Conservation (phyloP, 2,888 invertebrate genomes). For the Drosophila lutescens region DNA sequence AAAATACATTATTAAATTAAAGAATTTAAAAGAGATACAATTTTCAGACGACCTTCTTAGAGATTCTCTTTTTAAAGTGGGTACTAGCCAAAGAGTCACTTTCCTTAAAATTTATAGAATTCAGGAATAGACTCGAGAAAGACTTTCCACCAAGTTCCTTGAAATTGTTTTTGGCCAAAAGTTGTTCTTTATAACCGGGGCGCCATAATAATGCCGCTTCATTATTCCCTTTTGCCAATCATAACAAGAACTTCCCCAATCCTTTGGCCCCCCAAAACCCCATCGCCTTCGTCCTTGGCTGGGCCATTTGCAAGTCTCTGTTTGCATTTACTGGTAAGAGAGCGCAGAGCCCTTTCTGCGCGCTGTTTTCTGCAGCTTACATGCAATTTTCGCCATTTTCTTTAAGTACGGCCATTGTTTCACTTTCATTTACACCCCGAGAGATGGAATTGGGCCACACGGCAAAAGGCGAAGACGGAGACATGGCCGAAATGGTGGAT, state of each 20-base stretch:
- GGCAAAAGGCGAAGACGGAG: conserved; percentile 51
- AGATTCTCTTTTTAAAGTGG: not conserved
- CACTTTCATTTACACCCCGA: conserved; percentile 71
- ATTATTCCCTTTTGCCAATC: conserved; percentile 46
- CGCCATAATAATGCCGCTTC: conserved; percentile 43
- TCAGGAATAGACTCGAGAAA: not conserved
- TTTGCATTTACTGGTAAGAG: conserved; percentile 26
- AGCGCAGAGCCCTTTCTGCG: conserved; percentile 8
- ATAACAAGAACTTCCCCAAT: conserved; percentile 38
- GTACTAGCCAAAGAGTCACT: not conserved
- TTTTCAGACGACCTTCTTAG: not conserved
- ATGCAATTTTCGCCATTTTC: conserved; percentile 79
- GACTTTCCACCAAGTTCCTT: conserved; percentile 6
- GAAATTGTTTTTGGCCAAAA: conserved; percentile 22
- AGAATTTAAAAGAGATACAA: too few species aligned
- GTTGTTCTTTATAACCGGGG: conserved; percentile 15
- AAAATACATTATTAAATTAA: not conserved
- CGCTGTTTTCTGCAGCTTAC: conserved; percentile 51
- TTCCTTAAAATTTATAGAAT: not conserved
- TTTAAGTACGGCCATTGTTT: conserved; percentile 76
- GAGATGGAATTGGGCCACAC: conserved; percentile 73
- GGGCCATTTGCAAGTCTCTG: conserved; percentile 42
- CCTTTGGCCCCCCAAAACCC: not conserved
- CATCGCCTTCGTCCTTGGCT: conserved; percentile 34
- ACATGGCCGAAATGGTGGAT: conserved; percentile 22